phyloP scores from a whole-genome alignment of 2,797 vertebrate species.

The Simalia tracyae region DNA sequence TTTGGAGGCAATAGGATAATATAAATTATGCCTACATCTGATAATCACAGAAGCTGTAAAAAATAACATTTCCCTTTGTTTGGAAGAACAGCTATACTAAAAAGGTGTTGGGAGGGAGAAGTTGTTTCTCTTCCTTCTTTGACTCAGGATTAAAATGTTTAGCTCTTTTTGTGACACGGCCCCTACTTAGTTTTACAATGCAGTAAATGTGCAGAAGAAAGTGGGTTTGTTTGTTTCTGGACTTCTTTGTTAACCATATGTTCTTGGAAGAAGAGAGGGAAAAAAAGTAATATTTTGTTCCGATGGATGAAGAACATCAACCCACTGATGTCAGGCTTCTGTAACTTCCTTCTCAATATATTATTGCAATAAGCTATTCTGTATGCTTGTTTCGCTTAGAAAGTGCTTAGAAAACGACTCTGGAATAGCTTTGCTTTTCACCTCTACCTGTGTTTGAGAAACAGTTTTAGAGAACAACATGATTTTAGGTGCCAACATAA shows the following conservation, averaged over 20 bases:
- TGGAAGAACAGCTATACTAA: slow-evolving; percentile 26
- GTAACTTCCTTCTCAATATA: slow-evolving; percentile 54
- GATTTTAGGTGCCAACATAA: slow-evolving; percentile 48
- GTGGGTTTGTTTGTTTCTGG: slow-evolving; percentile 29
- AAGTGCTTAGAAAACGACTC: slow-evolving; percentile 31
- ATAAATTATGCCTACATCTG: slow-evolving; percentile 56
- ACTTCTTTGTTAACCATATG: slow-evolving; percentile 39
- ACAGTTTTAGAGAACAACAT: slow-evolving; percentile 40
- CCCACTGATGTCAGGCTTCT: slow-evolving; percentile 48
- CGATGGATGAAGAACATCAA: slow-evolving; percentile 33
- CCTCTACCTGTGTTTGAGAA: slow-evolving; percentile 28
- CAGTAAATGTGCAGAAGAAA: slow-evolving; percentile 39
- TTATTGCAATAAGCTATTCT: slow-evolving; percentile 52
- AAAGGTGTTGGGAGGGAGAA: neutral
- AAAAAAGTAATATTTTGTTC: slow-evolving; percentile 30
- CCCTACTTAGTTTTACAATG: slow-evolving; percentile 8
- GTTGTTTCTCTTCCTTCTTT: slow-evolving; percentile 12
- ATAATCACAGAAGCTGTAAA: slow-evolving; percentile 50
- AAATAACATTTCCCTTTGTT: slow-evolving; percentile 40
- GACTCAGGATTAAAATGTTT: slow-evolving; percentile 7
- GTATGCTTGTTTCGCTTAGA: slow-evolving; percentile 43
- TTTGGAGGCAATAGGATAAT: slow-evolving; percentile 46
- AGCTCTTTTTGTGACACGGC: slow-evolving; percentile 28
- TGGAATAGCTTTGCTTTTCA: slow-evolving; percentile 49
- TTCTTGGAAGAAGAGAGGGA: neutral